Percentiles rank a stretch among this genome's conserved stretches.
phyloP scores from a whole-genome alignment of 2,888 invertebrate species.

The Penaeus monodon region DNA sequence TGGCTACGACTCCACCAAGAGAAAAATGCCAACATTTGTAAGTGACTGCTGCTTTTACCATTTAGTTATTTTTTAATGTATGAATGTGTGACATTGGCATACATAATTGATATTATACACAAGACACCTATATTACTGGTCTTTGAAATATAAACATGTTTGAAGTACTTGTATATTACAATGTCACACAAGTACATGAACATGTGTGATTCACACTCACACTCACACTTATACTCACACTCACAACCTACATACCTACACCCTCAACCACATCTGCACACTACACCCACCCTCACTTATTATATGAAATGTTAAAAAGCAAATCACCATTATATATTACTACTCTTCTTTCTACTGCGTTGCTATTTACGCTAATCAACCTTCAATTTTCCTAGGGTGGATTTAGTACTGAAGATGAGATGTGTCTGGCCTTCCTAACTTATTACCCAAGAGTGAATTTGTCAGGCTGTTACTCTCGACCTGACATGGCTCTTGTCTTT shows the following conservation, averaged over 20 bases:
- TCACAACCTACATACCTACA: neutral
- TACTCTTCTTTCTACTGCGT: too few species aligned
- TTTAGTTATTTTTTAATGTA: neutral
- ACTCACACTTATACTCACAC: neutral
- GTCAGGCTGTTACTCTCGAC: constrained; percentile 55
- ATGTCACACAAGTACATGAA: too few species aligned
- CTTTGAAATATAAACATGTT: neutral
- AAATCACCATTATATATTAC: too few species aligned
- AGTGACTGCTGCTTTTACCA: neutral
- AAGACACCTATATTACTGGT: neutral
- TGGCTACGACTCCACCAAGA: constrained; percentile 76
- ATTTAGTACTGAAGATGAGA: constrained; percentile 59
- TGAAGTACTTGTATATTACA: neutral
- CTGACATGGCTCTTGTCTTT: constrained; percentile 45
- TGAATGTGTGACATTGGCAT: neutral
- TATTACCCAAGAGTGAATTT: constrained; percentile 58
- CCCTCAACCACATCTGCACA: neutral
- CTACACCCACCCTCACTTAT: neutral
- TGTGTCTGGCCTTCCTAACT: constrained; percentile 62
- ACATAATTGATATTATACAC: neutral
- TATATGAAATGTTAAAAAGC: neutral
- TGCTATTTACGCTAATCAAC: too few species aligned
- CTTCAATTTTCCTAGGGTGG: constrained; percentile 42
- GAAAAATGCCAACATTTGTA: constrained; percentile 55
- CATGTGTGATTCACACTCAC: too few species aligned